Evolutionary conservation across 53 echinoderm and acorn worm species (phyloP).

Genomic region (Glandiceps talaboti): DNA sequence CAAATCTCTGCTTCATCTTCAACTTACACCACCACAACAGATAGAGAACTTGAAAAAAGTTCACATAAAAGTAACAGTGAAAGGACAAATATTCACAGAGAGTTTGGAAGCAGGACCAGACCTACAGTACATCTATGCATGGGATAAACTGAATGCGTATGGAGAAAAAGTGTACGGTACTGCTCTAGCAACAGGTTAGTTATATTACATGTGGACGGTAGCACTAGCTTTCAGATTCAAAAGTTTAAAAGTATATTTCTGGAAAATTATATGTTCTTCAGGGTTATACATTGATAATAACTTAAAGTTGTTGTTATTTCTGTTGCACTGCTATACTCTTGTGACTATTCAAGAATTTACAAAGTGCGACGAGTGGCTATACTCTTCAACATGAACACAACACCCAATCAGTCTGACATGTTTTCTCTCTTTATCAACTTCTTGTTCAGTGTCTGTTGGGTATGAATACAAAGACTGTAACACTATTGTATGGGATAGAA

Average conservation of each 20-base stretch:
- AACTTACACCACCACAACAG: conserved; percentile 26
- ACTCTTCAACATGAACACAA: no score
- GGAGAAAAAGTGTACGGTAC: conserved; percentile 71
- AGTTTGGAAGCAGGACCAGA: conserved; percentile 40
- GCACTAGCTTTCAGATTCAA: no score
- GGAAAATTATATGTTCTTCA: no score
- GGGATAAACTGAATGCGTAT: conserved; percentile 77
- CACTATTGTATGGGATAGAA: conserved; percentile 60
- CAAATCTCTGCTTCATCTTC: conserved; percentile 18
- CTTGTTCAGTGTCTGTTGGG: conserved; percentile 93
- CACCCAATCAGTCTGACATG: no score
- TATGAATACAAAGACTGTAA: conserved; percentile 87
- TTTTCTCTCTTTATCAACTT: no score
- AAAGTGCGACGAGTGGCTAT: no score
- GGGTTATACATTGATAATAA: no score
- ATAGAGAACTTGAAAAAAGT: conserved; percentile 50
- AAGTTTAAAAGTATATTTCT: no score
- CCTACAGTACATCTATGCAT: conserved; percentile 48
- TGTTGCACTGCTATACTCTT: no score
- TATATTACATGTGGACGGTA: no score
- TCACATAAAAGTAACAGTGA: conserved; percentile 53
- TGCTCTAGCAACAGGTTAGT: conserved; percentile 63
- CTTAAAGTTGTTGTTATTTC: no score
- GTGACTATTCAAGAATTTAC: no score
- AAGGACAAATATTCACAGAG: conserved; percentile 36